Conservation (phyloP, 1,140 invertebrate genomes). For the Myzus persicae region DNA sequence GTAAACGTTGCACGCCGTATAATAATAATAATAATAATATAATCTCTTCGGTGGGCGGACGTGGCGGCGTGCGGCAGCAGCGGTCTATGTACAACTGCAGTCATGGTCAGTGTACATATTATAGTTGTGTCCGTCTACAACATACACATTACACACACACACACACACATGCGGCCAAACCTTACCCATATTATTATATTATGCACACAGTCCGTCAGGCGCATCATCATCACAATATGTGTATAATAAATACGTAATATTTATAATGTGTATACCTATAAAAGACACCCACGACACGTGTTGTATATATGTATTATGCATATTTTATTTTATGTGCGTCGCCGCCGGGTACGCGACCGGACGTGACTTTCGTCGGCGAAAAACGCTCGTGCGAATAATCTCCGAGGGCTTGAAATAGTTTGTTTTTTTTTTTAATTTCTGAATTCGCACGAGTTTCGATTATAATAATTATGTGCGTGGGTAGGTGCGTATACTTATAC, state of each 20-base stretch:
- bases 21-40: neutral
- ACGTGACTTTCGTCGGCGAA: constrained; percentile 34
- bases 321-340: neutral
- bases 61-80: neutral
- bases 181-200: constrained; percentile 33
- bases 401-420: neutral
- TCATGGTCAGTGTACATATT: constrained; percentile 47
- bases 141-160: too few relatives aligned
- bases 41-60: neutral
- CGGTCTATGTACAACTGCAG: constrained; percentile 30
- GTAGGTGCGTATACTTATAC: neutral
- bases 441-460: neutral
- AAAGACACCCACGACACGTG: constrained; percentile 29
- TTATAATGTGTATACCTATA: constrained; percentile 3
- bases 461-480: neutral
- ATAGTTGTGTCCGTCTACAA: neutral
- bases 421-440: neutral
- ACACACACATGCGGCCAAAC: neutral
- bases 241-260: constrained; percentile 12
- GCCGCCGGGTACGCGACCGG: neutral
- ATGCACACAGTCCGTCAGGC: neutral
- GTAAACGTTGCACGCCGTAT: neutral
- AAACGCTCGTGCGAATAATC: neutral
- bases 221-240: neutral
- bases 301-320: neutral